Conservation (phyloP, 2,888 invertebrate species). For the Conops quadrifasciatus region DNA sequence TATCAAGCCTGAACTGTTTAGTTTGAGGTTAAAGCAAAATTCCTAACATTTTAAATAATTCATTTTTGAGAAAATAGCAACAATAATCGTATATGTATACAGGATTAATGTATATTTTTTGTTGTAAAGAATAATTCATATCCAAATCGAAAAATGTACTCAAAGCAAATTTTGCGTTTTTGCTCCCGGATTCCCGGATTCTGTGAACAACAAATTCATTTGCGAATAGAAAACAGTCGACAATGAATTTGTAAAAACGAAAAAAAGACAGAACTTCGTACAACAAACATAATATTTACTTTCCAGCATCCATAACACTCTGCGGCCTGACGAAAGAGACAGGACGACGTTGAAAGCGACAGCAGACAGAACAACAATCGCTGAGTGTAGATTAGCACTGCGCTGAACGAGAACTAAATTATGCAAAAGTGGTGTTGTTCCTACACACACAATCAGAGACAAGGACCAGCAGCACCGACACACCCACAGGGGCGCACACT, state of each 20-base stretch:
- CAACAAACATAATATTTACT: conserved; percentile 21
- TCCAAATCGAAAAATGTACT: too few species aligned
- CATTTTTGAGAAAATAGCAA: neutral
- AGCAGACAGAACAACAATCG: conserved; percentile 45
- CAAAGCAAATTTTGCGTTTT: neutral
- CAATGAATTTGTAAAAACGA: neutral
- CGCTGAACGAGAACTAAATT: conserved; percentile 50
- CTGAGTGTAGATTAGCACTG: conserved; percentile 34
- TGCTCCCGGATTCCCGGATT: neutral
- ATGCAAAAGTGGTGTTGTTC: conserved; percentile 47
- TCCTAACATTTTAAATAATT: neutral
- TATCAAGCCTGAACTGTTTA: too few species aligned
- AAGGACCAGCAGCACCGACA: neutral
- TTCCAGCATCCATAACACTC: neutral
- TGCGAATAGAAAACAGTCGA: too few species aligned
- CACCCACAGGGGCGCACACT: neutral
- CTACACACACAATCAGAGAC: conserved; percentile 8
- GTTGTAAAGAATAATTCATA: too few species aligned
- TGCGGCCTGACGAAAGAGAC: conserved; percentile 8
- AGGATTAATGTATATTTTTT: too few species aligned
- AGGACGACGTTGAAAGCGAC: conserved; percentile 35
- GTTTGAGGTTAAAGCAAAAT: too few species aligned
- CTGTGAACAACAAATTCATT: conserved; percentile 3
- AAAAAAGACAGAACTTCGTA: conserved; percentile 34
- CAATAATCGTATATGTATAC: too few species aligned